These are phyloP conservation scores for Rhinolophus sinicus DNA, from an alignment of 2,113 vertebrate genomes.

Conservation along the genomic window DNA sequence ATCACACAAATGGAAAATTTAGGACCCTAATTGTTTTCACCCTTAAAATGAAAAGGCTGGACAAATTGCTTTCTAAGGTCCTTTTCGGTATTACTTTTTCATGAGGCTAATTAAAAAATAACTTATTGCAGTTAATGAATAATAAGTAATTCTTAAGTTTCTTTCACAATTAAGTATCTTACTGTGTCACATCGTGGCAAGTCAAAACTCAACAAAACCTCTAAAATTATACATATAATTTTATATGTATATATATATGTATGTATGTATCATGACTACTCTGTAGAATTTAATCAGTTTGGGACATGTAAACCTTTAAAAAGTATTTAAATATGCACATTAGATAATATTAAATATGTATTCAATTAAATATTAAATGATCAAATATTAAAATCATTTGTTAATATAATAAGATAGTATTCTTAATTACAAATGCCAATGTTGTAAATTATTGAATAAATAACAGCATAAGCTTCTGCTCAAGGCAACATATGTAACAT, in stretches of 20 bases:
- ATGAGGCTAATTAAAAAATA: slow-evolving; percentile 19
- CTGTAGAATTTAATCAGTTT: neutral
- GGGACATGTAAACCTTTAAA: neutral
- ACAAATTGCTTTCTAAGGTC: neutral
- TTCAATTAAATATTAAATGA: neutral
- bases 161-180: neutral
- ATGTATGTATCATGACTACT: neutral
- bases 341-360: neutral
- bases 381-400: neutral
- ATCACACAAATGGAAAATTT: neutral
- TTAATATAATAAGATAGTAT: neutral
- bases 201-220: neutral
- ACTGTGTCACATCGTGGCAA: neutral
- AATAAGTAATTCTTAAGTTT: neutral
- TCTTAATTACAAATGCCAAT: slow-evolving; percentile 5
- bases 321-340: neutral
- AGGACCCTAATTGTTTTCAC: neutral
- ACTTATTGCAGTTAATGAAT: neutral
- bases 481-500: neutral
- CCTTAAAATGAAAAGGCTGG: neutral
- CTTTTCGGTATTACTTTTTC: neutral
- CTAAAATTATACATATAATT: neutral
- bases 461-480: neutral
- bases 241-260: neutral
- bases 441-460: neutral